Percentiles rank a stretch among this genome's conserved stretches.
Evolutionary conservation across 2,888 invertebrate species (phyloP).

Genomic region (Blera fallax): DNA sequence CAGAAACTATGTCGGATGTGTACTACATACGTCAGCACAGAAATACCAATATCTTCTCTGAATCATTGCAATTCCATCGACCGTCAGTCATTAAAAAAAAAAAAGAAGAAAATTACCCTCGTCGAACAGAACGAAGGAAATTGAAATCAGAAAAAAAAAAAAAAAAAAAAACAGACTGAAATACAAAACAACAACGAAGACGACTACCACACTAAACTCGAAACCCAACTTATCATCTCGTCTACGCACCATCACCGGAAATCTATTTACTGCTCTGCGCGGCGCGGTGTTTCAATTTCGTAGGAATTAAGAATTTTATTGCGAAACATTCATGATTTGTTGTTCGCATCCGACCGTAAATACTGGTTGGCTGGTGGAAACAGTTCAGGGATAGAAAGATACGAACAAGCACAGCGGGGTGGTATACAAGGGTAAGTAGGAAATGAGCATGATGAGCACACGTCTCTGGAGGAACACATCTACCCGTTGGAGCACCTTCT

Average conservation of each 20-base stretch:
- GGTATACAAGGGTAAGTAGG: slow-evolving; percentile 40
- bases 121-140: slow-evolving; percentile 60
- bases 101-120: slow-evolving; percentile 46
- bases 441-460: slow-evolving; percentile 67
- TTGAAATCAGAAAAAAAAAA: slow-evolving; percentile 49
- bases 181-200: slow-evolving; percentile 34
- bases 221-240: slow-evolving; percentile 39
- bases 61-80: slow-evolving; percentile 63
- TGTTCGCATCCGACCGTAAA: slow-evolving; percentile 38
- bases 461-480: slow-evolving; percentile 45
- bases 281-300: slow-evolving; percentile 66
- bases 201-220: slow-evolving; percentile 24
- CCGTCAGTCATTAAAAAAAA: slow-evolving; percentile 26
- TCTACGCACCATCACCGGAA: slow-evolving; percentile 71
- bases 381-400: background rate
- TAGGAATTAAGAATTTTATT: slow-evolving; percentile 70
- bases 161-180: slow-evolving; percentile 30
- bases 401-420: background rate
- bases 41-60: slow-evolving; percentile 39
- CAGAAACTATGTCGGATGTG: slow-evolving; percentile 32
- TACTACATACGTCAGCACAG: slow-evolving; percentile 38
- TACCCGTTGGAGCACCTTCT: slow-evolving; percentile 27
- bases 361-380: background rate
- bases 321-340: slow-evolving; percentile 69
- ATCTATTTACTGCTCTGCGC: slow-evolving; percentile 63